Base-by-base conservation (phyloP, 2,797 vertebrate genomes). In the Manis crassicaudata region DNA sequence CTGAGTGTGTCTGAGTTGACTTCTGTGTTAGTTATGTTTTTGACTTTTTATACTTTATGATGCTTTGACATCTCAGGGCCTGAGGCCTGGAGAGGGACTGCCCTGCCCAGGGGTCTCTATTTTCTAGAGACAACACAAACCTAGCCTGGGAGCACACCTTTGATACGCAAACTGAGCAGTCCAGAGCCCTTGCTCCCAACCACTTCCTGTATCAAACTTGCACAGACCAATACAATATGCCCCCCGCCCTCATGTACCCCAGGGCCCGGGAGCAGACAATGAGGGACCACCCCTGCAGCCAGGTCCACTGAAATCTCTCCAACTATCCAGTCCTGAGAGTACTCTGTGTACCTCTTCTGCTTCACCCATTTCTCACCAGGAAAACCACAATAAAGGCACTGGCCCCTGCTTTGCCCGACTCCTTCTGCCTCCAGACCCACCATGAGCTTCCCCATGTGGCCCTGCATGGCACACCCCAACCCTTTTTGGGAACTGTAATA, bases 361-460 rank as follows among this genome's bases (percentile, higher is more conserved):
- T 63, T 67, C 37, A 46, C 23, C 75, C 46, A 67, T 25, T n/a
- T 86, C 21, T 80, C 65, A 43, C 14, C 25, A 65, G 50, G 65
- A 73, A 85, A 86, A 46, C 81, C 65, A 50, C 73, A 56, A 11
- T 12, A 56, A 40, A 58, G 35, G 20, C 67, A 10, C 1, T 56
- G 17, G 46, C 11, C 21, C 2, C 2, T 13, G 35, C 6, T 18
- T 11, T 43, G 25, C 4, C 46, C 37, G 1, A 0, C 43, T 56
- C 27, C n/a, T 29, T 73, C 56, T 14, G 29, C 62, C 43, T 16
- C 70, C 80, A 52, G 25, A 27, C 23, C 20, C 0, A 17, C 43
- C 10, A 29, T 17, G 21, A 10, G 52, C 7, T 58, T 85, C 35
- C 72, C 32, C 18, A 9, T 4, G 35, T 17, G n/a, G 40, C 56